Conservation (phyloP, 1,140 invertebrate species). For the Penaeus indicus region DNA sequence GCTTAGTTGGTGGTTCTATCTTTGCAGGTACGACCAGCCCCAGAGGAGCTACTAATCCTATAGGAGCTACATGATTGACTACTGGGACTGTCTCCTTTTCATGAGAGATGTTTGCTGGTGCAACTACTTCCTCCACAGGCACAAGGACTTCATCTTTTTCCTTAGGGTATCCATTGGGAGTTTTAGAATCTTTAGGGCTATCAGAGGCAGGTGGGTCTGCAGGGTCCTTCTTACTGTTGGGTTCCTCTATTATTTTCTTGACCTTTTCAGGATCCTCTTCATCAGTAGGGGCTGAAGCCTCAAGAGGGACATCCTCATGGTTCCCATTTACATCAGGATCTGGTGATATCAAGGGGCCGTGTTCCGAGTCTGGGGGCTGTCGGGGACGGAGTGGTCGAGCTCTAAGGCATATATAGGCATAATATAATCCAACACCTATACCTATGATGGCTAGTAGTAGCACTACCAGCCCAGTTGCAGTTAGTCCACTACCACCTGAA, state of each 20-base stretch:
- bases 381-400: constrained; percentile 51
- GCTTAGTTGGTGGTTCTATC: too few species aligned
- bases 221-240: constrained; percentile 8
- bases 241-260: constrained; percentile 7
- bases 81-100: constrained; percentile 28
- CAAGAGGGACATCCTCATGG: constrained; percentile 45
- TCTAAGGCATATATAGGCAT: constrained; percentile 51
- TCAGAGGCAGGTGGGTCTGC: neutral
- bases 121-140: constrained; percentile 39
- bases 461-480: constrained; percentile 47
- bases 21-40: neutral
- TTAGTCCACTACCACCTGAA: constrained; percentile 52
- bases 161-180: neutral
- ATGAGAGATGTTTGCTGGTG: constrained; percentile 39
- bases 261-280: constrained; percentile 13
- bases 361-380: constrained; percentile 40
- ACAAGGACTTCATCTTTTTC: constrained; percentile 42
- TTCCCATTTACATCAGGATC: constrained; percentile 56
- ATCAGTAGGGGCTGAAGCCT: constrained; percentile 36
- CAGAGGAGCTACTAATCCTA: constrained; percentile 19
- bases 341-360: constrained; percentile 41
- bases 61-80: constrained; percentile 11
- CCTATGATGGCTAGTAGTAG: constrained; percentile 54
- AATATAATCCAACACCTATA: constrained; percentile 45
- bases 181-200: neutral